Base-by-base conservation (phyloP, 1,140 invertebrate genomes). In the Drosophila kurseongensis region DNA sequence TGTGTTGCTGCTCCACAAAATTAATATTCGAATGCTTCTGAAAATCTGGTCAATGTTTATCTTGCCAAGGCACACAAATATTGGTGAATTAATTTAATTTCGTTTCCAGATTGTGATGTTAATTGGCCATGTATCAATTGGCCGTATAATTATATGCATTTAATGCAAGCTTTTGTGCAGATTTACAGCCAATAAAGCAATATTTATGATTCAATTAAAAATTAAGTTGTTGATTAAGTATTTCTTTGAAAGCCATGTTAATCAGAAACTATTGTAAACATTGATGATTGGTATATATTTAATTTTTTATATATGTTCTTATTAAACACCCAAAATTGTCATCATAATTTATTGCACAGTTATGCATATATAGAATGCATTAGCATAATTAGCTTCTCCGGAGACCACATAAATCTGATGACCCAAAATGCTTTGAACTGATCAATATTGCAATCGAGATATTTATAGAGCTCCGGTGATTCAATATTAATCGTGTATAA, bases 401-500 rank as follows among this genome's bases (percentile, higher is more conserved):
- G 47, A 27, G 29, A 29, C 13, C 27, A 18, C 18, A 14, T 13
- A 6, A 32, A 27, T 52, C 47, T 16, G 14, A 12, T n/a, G 36
- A 50, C 44, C 29, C 38, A 23, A 36, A 51, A 51, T 65, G 65
- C 65, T 29, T 7, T n/a, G 36, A 5, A 48, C 32, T 8, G 29
- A 13, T 65, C 45, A 50, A 50, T 18, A 68, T 9, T 66, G 60
- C 65, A 52, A 9, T 18, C 36, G 9, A 52, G 38, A 14, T 66
- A 68, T 68, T 52, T 68, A 52, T 66, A 52, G 65, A 29, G 12
- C 29, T 9, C 18, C 16, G 65, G 29, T 18, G 36, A 44, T 68
- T 52, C 60, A 41, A 44, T 36, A 45, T 66, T 45, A 68, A 66
- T 68, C 47, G 65, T 38, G 36, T 40, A 66, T 66, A 52, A 65